Evolutionary conservation across 2,113 vertebrate genomes (phyloP).

Genomic region (Pithys albifrons): DNA sequence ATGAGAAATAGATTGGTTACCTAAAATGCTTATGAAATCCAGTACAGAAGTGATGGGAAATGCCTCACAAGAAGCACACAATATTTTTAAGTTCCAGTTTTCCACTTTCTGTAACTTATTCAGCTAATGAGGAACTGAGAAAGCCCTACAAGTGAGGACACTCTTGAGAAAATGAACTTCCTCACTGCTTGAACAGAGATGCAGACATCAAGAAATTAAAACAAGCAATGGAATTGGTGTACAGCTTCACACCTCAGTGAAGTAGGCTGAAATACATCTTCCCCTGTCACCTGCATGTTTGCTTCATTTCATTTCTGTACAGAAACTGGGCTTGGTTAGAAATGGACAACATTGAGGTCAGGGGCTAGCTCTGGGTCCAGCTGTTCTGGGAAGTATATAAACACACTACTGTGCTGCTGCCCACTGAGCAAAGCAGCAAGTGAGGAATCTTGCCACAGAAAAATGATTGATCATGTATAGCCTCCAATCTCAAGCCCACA

Average conservation of each 20-base stretch:
- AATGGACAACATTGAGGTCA: not conserved
- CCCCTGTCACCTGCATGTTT: not conserved
- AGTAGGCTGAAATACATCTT: not conserved
- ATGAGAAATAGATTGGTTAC: not conserved
- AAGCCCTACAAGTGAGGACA: not conserved
- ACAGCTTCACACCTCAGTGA: not conserved
- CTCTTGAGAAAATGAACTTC: not conserved
- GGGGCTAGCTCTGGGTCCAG: not conserved
- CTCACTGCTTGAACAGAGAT: not conserved
- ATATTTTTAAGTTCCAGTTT: not conserved
- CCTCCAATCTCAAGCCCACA: not conserved
- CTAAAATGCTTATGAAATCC: not conserved
- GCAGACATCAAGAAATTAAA: not conserved
- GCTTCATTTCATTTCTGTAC: not conserved
- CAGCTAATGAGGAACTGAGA: not conserved
- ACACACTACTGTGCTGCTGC: not conserved
- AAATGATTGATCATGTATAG: not conserved
- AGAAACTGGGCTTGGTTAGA: not conserved
- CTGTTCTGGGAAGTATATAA: not conserved
- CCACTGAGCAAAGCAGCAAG: not conserved
- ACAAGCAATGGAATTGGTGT: not conserved
- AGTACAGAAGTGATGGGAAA: not conserved
- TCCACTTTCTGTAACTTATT: not conserved
- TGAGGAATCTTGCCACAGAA: not conserved
- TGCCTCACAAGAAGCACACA: not conserved